These are phyloP conservation scores for Liasis olivaceus DNA, from an alignment of 2,797 vertebrate genomes.

Conservation along the genomic window DNA sequence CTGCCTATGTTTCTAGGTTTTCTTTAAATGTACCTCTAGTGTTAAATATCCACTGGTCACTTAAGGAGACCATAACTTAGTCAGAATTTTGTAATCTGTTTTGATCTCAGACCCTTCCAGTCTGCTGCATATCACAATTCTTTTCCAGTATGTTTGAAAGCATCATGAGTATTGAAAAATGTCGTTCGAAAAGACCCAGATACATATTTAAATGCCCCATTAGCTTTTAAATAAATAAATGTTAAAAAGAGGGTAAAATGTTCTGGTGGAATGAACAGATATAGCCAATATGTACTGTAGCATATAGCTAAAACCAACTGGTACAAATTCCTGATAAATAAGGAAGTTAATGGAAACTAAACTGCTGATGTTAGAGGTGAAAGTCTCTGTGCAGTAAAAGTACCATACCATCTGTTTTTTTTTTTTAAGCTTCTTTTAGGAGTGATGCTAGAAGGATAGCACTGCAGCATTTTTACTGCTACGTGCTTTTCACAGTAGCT, in stretches of 20 bases:
- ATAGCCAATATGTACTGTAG: background rate
- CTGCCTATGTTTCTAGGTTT: background rate
- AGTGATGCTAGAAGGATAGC: background rate
- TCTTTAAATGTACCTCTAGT: background rate
- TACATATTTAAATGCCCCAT: background rate
- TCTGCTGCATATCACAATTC: background rate
- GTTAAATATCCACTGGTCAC: background rate
- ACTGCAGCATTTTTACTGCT: background rate
- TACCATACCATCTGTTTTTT: background rate
- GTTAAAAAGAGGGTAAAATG: background rate
- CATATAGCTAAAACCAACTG: background rate
- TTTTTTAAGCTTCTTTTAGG: background rate
- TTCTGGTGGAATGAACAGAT: background rate
- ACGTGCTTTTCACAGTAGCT: background rate
- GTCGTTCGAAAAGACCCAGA: background rate
- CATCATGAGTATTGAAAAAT: background rate
- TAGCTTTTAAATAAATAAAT: background rate
- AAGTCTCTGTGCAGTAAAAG: background rate
- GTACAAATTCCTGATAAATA: background rate
- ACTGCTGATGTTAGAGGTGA: background rate
- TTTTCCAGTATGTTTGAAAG: background rate
- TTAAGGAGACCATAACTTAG: background rate
- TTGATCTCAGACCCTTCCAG: background rate
- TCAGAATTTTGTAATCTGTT: background rate
- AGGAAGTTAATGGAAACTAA: background rate